Base-by-base conservation (phyloP, 2,888 invertebrate genomes). In the Acanthococcus lagerstroemiae region DNA sequence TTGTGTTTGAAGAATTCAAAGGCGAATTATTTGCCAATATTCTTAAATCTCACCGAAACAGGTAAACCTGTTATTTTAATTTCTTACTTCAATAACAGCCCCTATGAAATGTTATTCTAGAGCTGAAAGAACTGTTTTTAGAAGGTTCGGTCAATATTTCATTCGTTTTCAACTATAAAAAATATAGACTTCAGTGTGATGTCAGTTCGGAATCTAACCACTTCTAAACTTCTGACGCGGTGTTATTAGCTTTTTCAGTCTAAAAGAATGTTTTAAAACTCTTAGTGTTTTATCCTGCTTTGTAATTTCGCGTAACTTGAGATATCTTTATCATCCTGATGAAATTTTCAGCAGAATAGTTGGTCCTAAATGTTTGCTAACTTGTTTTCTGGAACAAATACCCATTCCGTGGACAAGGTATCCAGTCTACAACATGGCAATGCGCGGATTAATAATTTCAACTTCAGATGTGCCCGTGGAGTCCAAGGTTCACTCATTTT, bases 391-490 rank as follows among this genome's bases (percentile, higher is more conserved):
- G 26, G 84, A 85, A 72, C 84, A 84, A 15, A 80, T 82, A 71
- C 79, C 86, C 0, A 85, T 94, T 70, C 93, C 93, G 0, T 81
- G 84, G 65, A 85, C 83, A 4, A 80, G 81, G 0, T 84, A 83
- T 72, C 91, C 94, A 0, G 83, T 94, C 1, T 90, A 82, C 72
- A 88, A 87, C 24, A 81, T 88, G 56, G 88, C 90, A 0, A 91
- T 95, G 93, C 79, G 83, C 70, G 82, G 83, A 21, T 75, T 88
- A 24, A 79, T 84, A 5, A 77, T 90, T 25, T 84, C 85, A 3
- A 82, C 83, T 17, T 87, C 88, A 69, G 76, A 77, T 71, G 72
- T 80, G 48, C 73, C 78, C n/a, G 76, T 77, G 58, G 71, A 74
- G 3, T 75, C 76, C 57, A 83, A 83, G 72, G 82, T 46, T 44